Evolutionary conservation across 2,113 vertebrate species (phyloP).

Genomic region (Xenus cinereus): DNA sequence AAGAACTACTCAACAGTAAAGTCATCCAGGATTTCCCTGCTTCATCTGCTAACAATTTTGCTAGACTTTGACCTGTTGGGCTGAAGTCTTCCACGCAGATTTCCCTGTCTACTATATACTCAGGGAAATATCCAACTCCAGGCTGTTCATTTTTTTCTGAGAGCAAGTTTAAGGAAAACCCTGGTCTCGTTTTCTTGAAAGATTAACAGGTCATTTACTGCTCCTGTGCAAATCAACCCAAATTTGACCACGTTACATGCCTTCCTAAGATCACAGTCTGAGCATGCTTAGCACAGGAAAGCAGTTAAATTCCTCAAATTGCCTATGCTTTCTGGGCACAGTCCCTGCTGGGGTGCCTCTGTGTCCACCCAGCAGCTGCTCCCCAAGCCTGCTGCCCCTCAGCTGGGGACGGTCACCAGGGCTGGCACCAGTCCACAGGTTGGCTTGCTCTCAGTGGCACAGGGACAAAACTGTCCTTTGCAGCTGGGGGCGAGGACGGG

Average conservation of each 20-base stretch:
- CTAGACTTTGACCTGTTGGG: background rate
- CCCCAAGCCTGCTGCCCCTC: background rate
- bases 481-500: background rate
- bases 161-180: background rate
- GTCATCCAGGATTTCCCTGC: background rate
- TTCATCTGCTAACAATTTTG: background rate
- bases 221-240: background rate
- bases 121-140: background rate
- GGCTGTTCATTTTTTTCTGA: background rate
- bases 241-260: background rate
- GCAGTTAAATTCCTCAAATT: background rate
- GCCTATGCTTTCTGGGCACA: background rate
- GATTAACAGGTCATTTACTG: background rate
- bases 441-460: accelerated
- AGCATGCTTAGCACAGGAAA: background rate
- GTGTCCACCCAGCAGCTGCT: background rate
- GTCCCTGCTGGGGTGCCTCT: accelerated
- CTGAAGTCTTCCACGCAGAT: background rate
- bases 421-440: accelerated
- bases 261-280: background rate
- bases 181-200: background rate
- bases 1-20: background rate
- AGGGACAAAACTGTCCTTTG: background rate
- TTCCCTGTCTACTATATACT: background rate
- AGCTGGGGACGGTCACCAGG: background rate